These are phyloP conservation scores for Drosophila lowei DNA, from an alignment of 1,140 invertebrate species.

Conservation along the genomic window DNA sequence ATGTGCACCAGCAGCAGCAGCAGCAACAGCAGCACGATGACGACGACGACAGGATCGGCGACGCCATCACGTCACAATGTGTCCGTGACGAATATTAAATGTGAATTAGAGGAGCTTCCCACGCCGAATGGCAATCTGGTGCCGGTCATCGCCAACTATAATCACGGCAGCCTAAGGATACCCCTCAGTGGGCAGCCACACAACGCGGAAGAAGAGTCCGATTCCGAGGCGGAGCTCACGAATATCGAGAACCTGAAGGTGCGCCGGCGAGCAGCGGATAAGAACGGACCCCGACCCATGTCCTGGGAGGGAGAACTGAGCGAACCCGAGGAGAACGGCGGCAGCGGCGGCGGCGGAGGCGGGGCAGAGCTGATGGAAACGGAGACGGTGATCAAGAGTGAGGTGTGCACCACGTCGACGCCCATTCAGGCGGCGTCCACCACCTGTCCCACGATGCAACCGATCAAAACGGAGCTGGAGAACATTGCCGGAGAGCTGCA, in stretches of 20 bases:
- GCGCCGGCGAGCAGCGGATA: slow-evolving; percentile 59
- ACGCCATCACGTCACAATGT: slow-evolving; percentile 71
- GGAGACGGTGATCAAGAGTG: slow-evolving; percentile 76
- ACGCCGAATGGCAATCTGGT: slow-evolving; percentile 76
- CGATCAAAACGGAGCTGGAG: slow-evolving; percentile 70
- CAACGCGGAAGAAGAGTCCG: slow-evolving; percentile 51
- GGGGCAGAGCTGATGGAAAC: slow-evolving; percentile 84
- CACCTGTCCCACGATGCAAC: slow-evolving; percentile 21
- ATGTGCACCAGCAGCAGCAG: slow-evolving; percentile 51
- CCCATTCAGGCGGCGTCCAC: slow-evolving; percentile 22
- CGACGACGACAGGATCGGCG: slow-evolving; percentile 16
- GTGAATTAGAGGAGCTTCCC: slow-evolving; percentile 71
- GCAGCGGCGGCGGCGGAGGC: too few species aligned
- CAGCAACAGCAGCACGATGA: slow-evolving; percentile 21
- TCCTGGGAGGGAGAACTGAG: slow-evolving; percentile 96
- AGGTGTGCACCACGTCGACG: slow-evolving; percentile 31
- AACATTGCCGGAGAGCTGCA: slow-evolving; percentile 67
- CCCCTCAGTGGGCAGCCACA: slow-evolving; percentile 43
- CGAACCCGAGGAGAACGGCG: slow-evolving; percentile 84
- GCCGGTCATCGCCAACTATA: slow-evolving; percentile 73
- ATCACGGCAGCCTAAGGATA: slow-evolving; percentile 70
- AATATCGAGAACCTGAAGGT: slow-evolving; percentile 82
- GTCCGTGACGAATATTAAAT: slow-evolving; percentile 83
- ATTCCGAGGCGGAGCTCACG: slow-evolving; percentile 77
- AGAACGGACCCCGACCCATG: slow-evolving; percentile 88